Evolutionary conservation across 2,113 vertebrate species (phyloP).

Genomic region (Callaeas wilsoni): DNA sequence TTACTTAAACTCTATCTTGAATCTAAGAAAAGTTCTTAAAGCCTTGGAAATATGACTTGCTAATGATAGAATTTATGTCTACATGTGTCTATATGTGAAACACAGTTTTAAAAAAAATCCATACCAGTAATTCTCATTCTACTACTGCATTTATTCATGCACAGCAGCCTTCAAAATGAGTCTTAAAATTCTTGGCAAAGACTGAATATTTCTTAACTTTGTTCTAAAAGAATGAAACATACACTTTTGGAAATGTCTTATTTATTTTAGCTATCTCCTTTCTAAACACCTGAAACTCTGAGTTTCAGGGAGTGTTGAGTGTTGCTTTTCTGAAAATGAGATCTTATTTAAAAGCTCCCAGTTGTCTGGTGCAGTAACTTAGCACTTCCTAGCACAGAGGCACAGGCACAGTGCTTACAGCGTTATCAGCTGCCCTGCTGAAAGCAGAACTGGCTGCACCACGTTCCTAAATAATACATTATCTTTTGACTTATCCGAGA

Average conservation of each 20-base stretch:
- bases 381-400: neutral
- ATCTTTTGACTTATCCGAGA: neutral
- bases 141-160: neutral
- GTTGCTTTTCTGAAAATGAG: neutral
- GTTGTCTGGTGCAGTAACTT: neutral
- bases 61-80: neutral
- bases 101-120: neutral
- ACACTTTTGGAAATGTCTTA: neutral
- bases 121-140: neutral
- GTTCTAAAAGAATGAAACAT: neutral
- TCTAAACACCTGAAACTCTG: neutral
- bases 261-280: neutral
- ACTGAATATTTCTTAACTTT: neutral
- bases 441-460: neutral
- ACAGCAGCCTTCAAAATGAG: neutral
- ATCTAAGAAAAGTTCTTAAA: neutral
- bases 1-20: neutral
- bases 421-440: neutral
- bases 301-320: neutral
- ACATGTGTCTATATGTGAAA: neutral
- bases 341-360: neutral
- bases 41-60: neutral
- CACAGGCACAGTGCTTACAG: neutral
- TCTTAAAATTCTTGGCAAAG: neutral
- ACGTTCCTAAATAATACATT: neutral